Evolutionary conservation across 2,797 vertebrate species (phyloP), one percentile per base, ranked within the genome.

Genomic region (Bucorvus abyssinicus): DNA sequence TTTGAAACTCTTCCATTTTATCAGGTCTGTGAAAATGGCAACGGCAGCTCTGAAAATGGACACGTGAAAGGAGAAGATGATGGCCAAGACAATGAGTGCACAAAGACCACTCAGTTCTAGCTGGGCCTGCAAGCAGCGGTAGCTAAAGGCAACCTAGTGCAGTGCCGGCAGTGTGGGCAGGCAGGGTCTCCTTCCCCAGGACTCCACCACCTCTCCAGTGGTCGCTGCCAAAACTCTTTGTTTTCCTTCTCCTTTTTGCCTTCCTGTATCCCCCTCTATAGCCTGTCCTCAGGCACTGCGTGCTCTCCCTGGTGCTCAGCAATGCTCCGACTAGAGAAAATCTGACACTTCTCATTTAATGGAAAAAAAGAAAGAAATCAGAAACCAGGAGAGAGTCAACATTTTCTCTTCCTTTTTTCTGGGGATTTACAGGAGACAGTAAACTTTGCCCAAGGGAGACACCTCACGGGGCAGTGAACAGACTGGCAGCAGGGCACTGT

Each of bases 101-200:
- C 38, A 4, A 94, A 44, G 76, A 91, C 36, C 50, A 97, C 97
- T 5, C 59, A n/a, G 19, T 81, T 97, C 53, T 97, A 97, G 69
- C 17, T 61, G 55, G 8, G 6, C 34, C 30, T 70, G 59, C 64
- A 18, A 59, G 53, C 3, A 21, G 42, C 44, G 23, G 21, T n/a
- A 65, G 36, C 8, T 45, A 24, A 77, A 71, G 55, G 44, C 56
- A 32, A n/a, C 36, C 12, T 7, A 11, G 44, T 26, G 68, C 38
- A 73, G 38, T 15, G 32, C 13, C 5, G 12, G 50, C 67, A n/a
- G 34, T 19, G 34, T 36, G 63, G 49, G 56, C 59, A 40, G 49
- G 18, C 68, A 59, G 42, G 56, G 42, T 59, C 52, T 91, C 49
- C 29, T 18, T n/a, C n/a, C 34, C 30, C 30, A 30, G 77, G 40